A percentile compares a stretch with the other conserved stretches of the same genome.
phyloP scores from a whole-genome alignment of 2,797 vertebrate genomes.

The Halcyon badia region DNA sequence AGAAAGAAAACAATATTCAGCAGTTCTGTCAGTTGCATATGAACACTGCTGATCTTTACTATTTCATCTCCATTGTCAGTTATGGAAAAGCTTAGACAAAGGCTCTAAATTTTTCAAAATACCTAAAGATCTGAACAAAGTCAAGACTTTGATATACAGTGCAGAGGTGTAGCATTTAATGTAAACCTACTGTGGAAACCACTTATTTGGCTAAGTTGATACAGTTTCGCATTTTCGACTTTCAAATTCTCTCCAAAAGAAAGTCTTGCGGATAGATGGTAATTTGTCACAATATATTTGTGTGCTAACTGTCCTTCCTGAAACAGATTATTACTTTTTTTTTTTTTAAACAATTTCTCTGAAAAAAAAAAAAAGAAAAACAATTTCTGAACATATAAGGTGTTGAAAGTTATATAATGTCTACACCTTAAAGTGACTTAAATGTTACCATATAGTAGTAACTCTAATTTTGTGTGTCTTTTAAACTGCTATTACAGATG shows the following conservation, averaged over 20 bases:
- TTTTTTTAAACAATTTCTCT: not conserved
- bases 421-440: not conserved
- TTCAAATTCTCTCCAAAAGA: not conserved
- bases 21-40: not conserved
- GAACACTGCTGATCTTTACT: not conserved
- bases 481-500: not conserved
- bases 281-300: not conserved
- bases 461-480: not conserved
- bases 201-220: not conserved
- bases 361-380: not conserved
- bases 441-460: not conserved
- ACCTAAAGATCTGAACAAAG: conserved; percentile 20
- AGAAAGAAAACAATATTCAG: not conserved
- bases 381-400: not conserved
- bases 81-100: conserved; percentile 8
- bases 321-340: not conserved
- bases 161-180: not conserved
- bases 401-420: not conserved
- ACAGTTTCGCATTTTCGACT: not conserved
- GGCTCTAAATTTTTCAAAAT: conserved; percentile 27
- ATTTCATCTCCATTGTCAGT: conserved; percentile 1
- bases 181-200: not conserved
- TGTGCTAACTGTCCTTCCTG: not conserved
- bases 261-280: not conserved
- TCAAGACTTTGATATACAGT: not conserved